phyloP scores from a whole-genome alignment of 2,888 invertebrate species.

The Hyposoter dolosus region DNA sequence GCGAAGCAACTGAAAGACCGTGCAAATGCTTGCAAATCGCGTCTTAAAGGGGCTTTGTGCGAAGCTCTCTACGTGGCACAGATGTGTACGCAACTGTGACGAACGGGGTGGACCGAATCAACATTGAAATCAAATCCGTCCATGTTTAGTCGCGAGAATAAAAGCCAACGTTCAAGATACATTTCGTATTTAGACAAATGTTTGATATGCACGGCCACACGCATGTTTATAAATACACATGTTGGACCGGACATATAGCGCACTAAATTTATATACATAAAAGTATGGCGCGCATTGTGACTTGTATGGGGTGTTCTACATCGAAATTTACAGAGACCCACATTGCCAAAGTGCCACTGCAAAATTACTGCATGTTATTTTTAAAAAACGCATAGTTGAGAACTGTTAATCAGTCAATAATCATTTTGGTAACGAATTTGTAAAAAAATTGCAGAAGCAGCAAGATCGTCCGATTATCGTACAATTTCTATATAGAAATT shows the following conservation, averaged over 20 bases:
- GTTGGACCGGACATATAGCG: not conserved
- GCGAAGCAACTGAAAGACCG: constrained; percentile 1
- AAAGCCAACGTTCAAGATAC: constrained; percentile 23
- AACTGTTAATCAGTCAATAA: not conserved
- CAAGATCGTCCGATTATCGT: not conserved
- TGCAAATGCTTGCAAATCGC: constrained; percentile 10
- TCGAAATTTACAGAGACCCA: not conserved
- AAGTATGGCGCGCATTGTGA: not conserved
- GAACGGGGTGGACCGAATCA: constrained; percentile 37
- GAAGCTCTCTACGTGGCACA: constrained; percentile 28
- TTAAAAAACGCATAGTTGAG: not conserved
- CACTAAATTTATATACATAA: not conserved
- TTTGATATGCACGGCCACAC: not conserved
- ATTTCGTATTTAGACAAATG: constrained; percentile 15
- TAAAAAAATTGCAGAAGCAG: not conserved
- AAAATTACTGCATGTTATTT: too few species aligned
- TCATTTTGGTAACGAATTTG: not conserved
- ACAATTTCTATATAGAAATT: not conserved
- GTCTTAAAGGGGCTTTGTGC: constrained; percentile 9
- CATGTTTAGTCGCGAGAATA: constrained; percentile 57
- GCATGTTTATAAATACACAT: too few species aligned
- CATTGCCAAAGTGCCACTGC: not conserved
- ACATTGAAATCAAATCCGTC: constrained; percentile 58
- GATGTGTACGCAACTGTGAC: constrained; percentile 54
- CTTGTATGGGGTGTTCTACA: not conserved